These are phyloP conservation scores for Campylorhamphus procurvoides DNA, from an alignment of 2,113 vertebrate species.

Conservation along the genomic window DNA sequence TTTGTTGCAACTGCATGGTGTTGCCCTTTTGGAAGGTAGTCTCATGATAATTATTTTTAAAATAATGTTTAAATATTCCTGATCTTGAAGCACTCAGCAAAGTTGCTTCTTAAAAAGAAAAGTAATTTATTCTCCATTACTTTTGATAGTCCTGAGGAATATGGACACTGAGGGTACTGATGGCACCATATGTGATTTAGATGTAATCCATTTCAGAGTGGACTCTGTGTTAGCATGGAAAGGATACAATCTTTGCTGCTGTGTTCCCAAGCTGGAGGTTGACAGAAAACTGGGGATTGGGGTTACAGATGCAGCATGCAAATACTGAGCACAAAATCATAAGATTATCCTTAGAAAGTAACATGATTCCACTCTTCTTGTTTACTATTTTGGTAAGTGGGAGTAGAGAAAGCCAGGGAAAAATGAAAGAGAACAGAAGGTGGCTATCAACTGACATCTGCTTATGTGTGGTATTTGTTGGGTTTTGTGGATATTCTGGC, in stretches of 20 bases:
- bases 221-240: background rate
- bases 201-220: background rate
- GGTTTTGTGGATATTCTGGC: background rate
- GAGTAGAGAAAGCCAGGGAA: background rate
- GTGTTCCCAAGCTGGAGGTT: background rate
- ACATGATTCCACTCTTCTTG: background rate
- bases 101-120: background rate
- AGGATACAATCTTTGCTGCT: background rate
- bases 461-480: accelerated
- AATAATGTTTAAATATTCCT: background rate
- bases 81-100: background rate
- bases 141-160: background rate
- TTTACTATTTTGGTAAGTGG: background rate
- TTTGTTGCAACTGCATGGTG: background rate
- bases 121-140: background rate
- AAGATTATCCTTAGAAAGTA: background rate
- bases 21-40: background rate
- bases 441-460: background rate
- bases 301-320: accelerated
- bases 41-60: background rate
- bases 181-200: background rate
- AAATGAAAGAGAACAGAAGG: background rate
- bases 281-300: background rate
- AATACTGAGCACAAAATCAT: background rate
- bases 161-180: background rate